phyloP scores from a whole-genome alignment of 2,797 vertebrate genomes.

The Pygocentrus nattereri region DNA sequence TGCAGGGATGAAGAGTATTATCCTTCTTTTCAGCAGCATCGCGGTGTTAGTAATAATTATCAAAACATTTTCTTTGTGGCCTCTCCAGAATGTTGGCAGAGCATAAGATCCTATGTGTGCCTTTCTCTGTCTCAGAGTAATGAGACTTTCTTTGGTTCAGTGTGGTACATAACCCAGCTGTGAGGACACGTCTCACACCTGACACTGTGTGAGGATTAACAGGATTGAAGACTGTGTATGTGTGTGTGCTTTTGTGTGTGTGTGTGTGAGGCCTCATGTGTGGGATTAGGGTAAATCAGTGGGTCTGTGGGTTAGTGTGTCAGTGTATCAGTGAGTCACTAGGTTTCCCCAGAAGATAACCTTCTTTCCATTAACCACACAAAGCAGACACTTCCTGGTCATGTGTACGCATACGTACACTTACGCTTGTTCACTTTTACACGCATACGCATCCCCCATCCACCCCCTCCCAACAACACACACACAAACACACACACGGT shows the following conservation, averaged over 20 bases:
- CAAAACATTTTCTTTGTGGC: background rate
- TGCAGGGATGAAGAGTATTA: too few relatives aligned
- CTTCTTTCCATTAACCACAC: conserved; percentile 65
- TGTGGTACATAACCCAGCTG: conserved; percentile 8
- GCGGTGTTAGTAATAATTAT: background rate
- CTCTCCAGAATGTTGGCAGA: background rate
- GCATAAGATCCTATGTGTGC: background rate
- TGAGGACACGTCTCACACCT: conserved; percentile 46
- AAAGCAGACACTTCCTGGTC: conserved; percentile 57
- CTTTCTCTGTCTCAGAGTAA: conserved; percentile 2
- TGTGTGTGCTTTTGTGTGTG: conserved; percentile 67
- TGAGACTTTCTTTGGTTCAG: conserved; percentile 6
- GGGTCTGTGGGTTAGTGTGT: conserved; percentile 85
- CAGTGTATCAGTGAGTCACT: conserved; percentile 90
- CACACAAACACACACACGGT: too few relatives aligned
- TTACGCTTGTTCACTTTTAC: background rate
- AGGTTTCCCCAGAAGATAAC: conserved; percentile 69
- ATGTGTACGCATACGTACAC: background rate
- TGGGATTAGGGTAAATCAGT: conserved; percentile 80
- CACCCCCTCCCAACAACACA: too few relatives aligned
- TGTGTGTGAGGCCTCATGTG: conserved; percentile 74
- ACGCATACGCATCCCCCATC: background rate
- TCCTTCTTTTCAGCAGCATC: too few relatives aligned
- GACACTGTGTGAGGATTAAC: conserved; percentile 49
- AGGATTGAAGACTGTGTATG: conserved; percentile 69